Evolutionary conservation across 2,113 vertebrate species (phyloP).

Genomic region (Chionomys nivalis): DNA sequence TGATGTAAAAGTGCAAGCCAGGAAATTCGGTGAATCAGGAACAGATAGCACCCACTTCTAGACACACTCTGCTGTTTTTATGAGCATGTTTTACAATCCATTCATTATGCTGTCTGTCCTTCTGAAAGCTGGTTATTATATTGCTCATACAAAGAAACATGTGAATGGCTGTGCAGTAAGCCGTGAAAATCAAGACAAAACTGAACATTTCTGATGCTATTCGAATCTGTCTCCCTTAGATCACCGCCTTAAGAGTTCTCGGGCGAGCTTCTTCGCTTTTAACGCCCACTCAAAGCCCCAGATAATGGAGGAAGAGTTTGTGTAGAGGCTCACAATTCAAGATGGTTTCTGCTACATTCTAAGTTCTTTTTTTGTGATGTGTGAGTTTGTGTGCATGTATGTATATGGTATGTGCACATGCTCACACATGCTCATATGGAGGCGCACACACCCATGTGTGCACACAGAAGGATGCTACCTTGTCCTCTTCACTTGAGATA

Average conservation of each 20-base stretch:
- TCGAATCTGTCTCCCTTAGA: constrained; percentile 66
- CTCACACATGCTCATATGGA: neutral
- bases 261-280: neutral
- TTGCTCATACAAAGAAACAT: constrained; percentile 82
- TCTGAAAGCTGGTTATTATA: constrained; percentile 88
- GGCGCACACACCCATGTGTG: neutral
- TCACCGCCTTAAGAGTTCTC: constrained; percentile 40
- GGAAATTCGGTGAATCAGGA: constrained; percentile 82
- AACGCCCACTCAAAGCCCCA: constrained; percentile 42
- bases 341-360: neutral
- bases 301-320: neutral
- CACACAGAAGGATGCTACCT: neutral
- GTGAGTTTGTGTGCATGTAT: neutral
- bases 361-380: neutral
- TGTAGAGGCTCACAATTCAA: neutral
- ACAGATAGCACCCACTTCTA: constrained; percentile 83
- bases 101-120: constrained; percentile 88
- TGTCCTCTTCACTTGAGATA: neutral
- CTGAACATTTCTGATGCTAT: constrained; percentile 66
- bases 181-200: constrained; percentile 84
- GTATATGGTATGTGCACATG: neutral
- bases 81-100: constrained; percentile 85
- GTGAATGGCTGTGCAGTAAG: constrained; percentile 84
- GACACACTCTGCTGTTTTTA: constrained; percentile 87
- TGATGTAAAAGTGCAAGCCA: constrained; percentile 84